Conservation (phyloP, 1,140 invertebrate genomes). For the Drosophila tani region DNA sequence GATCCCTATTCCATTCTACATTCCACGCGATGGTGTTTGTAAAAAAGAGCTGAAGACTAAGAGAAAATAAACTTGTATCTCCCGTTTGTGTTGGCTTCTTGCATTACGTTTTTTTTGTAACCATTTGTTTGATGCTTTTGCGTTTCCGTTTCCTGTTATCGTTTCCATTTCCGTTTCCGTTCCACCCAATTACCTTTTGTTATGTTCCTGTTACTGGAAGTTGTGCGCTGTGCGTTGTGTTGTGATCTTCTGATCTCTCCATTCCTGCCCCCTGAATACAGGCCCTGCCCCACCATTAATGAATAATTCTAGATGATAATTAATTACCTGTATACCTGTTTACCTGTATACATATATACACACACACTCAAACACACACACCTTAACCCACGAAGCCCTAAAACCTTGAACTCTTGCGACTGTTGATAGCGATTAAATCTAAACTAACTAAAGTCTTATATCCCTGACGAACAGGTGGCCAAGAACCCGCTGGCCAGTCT, state of each 20-base stretch:
- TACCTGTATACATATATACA: constrained; percentile 34
- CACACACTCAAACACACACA: constrained; percentile 22
- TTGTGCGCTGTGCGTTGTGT: constrained; percentile 72
- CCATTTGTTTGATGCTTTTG: constrained; percentile 44
- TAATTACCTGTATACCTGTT: constrained; percentile 32
- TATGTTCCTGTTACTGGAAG: constrained; percentile 58
- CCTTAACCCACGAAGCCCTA: constrained; percentile 46
- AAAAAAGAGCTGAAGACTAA: constrained; percentile 34
- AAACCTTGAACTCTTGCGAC: constrained; percentile 23
- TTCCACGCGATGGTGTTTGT: constrained; percentile 23
- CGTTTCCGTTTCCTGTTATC: constrained; percentile 25
- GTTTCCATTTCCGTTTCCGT: constrained; percentile 33
- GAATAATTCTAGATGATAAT: constrained; percentile 19
- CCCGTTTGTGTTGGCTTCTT: constrained; percentile 39
- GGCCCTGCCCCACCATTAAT: constrained; percentile 11
- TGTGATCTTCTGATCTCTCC: constrained; percentile 54
- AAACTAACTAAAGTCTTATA: constrained; percentile 16
- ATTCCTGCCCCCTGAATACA: constrained; percentile 6
- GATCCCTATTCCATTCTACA: constrained; percentile 16
- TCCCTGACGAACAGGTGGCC: constrained; percentile 86
- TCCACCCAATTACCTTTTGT: constrained; percentile 12
- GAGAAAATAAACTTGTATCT: constrained; percentile 23
- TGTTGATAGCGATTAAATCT: constrained; percentile 12
- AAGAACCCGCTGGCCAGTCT: constrained; percentile 94
- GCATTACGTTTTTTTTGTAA: constrained; percentile 42